Conservation (phyloP, 2,113 vertebrate genomes). For the Talpa occidentalis region DNA sequence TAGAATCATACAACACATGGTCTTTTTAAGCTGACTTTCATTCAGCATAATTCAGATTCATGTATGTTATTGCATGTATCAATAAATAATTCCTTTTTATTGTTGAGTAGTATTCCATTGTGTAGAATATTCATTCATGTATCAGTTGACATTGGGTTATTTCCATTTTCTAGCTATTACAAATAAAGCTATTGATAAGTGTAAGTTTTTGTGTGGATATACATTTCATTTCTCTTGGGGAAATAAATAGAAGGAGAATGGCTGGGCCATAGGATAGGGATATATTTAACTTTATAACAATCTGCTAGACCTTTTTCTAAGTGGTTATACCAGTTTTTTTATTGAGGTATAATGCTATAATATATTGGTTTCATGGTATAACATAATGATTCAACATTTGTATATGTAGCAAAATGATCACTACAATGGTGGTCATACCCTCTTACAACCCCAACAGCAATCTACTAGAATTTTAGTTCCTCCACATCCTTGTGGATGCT, state of each 20-base stretch:
- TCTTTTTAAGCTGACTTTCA: constrained; percentile 38
- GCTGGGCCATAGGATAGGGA: neutral
- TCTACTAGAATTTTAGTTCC: neutral
- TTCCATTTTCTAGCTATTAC: constrained; percentile 11
- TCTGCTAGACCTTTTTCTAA: neutral
- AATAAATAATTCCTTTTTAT: constrained; percentile 21
- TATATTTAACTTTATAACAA: constrained; percentile 19
- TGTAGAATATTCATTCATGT: neutral
- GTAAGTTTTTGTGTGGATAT: neutral
- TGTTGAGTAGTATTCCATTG: neutral
- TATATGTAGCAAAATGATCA: neutral
- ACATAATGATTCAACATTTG: neutral
- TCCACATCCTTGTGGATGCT: neutral
- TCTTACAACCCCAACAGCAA: neutral
- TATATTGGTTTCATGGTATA: neutral
- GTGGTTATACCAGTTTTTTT: neutral
- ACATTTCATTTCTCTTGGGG: constrained; percentile 8
- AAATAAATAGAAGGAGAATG: constrained; percentile 10
- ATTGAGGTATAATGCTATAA: neutral
- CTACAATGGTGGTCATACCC: neutral
- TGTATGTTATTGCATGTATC: neutral
- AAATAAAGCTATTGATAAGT: neutral
- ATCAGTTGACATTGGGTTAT: neutral
- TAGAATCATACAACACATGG: neutral
- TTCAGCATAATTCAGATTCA: constrained; percentile 7